Base-by-base conservation (phyloP, 1,140 invertebrate genomes). In the Diabrotica undecimpunctata region DNA sequence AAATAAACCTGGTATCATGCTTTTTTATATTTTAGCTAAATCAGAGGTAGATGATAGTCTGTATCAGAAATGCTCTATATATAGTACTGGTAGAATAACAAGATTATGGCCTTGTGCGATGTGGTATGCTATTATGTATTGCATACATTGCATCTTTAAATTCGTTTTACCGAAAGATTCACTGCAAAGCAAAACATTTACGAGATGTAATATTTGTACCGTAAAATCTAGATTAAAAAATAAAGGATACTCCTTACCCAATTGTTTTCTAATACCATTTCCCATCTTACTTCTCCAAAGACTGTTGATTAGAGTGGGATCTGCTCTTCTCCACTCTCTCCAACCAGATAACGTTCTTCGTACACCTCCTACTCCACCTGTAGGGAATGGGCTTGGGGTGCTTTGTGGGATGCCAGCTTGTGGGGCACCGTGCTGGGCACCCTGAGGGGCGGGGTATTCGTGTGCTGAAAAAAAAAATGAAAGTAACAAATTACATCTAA, bases 261-360 rank as follows among this genome's bases (percentile, higher is more conserved):
- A 80, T 79, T 86, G 83, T 75, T 87, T 87, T 70, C 85, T 79
- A 66, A 84, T 87, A 76, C 87, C 87, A 67, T 88, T 81, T 41
- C 86, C 86, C 79, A 87, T 87, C 75, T 85, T 85, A 75, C 85
- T 87, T 73, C 84, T 82, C 87, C 86, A 88, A 50, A 88, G 81
- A 54, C 84, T 85, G 78, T 87, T 87, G 79, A 87, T 85, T 64
- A 87, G 82, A 37, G 85, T 86, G 12, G 86, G 87, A 75, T 88
- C 87, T 46, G 84, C 85, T 52, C 85, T 81, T 64, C 86, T 79
- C 86, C 86, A 88, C 75, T 87, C 85, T 66, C 86, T 81, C 79
- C 86, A 87, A 9, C 86, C 86, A 59, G 71, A 73, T 50, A 71
- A 68, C 10, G 74, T 77, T 12, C 75, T 63, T 56, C 77, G 66